Conservation (phyloP, 2,888 invertebrate species). For the Himalopsyche anomala region DNA sequence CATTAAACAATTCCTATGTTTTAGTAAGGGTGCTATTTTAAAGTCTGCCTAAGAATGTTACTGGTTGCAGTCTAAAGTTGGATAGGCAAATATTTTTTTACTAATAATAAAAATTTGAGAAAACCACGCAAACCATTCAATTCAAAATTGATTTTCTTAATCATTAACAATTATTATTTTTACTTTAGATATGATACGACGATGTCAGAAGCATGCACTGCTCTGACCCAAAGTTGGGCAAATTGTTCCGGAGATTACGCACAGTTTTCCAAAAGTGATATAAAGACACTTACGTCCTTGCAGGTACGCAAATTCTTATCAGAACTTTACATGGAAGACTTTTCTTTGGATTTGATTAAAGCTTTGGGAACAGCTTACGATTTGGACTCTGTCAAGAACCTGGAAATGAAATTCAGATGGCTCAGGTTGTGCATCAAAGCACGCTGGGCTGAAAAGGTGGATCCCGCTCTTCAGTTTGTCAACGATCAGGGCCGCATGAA, state of each 20-base stretch:
- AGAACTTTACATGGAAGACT: constrained; percentile 76
- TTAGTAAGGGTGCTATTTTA: too few species aligned
- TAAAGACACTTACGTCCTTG: constrained; percentile 77
- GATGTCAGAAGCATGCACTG: constrained; percentile 79
- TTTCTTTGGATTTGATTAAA: constrained; percentile 76
- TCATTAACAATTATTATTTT: constrained; percentile 29
- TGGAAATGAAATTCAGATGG: constrained; percentile 89
- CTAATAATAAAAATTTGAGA: too few species aligned
- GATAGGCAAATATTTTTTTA: too few species aligned
- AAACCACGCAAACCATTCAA: too few species aligned
- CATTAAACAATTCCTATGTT: too few species aligned
- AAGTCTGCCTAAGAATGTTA: too few species aligned
- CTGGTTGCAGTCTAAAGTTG: too few species aligned
- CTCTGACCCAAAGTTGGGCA: constrained; percentile 78
- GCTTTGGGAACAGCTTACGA: constrained; percentile 81
- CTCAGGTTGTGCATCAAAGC: constrained; percentile 86
- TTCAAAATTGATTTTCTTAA: too few species aligned
- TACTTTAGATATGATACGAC: constrained; percentile 81
- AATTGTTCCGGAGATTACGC: constrained; percentile 72
- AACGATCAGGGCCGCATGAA: constrained; percentile 94
- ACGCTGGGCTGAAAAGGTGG: constrained; percentile 81
- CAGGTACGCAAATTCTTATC: constrained; percentile 84
- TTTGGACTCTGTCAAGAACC: constrained; percentile 82
- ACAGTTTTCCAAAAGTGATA: constrained; percentile 75
- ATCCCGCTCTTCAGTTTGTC: constrained; percentile 85